Percentiles rank a stretch among this genome's conserved stretches.
Conservation (phyloP, 2,797 vertebrate genomes). For the Pangasius krempfi region DNA sequence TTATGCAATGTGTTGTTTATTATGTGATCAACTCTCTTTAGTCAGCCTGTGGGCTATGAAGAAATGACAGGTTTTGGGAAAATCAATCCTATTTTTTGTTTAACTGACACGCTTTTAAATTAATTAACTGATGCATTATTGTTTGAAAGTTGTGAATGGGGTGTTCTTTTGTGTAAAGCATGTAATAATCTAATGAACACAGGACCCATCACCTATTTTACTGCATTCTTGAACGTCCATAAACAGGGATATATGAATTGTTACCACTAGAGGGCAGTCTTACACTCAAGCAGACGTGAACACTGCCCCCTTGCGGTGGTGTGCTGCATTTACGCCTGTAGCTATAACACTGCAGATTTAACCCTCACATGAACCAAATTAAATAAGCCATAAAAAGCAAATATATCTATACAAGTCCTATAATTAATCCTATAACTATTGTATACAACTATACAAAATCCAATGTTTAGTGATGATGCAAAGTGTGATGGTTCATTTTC, state of each 20-base stretch:
- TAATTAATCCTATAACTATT: not conserved
- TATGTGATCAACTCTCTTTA: not conserved
- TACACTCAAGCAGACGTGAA: not conserved
- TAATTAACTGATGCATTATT: not conserved
- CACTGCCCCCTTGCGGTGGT: not conserved
- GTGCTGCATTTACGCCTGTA: not conserved
- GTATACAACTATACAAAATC: not conserved
- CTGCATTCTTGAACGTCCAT: not conserved
- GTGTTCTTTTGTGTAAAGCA: not conserved
- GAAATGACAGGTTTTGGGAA: not conserved
- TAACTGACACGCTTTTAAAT: not conserved
- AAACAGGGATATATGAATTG: not conserved
- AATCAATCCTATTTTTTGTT: not conserved
- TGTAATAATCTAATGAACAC: not conserved
- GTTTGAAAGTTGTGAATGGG: not conserved
- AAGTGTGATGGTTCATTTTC: not conserved
- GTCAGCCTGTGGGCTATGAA: not conserved
- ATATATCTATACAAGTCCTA: not conserved
- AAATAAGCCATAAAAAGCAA: not conserved
- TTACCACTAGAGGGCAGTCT: slow-evolving; percentile 7
- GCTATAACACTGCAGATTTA: not conserved
- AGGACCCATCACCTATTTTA: not conserved
- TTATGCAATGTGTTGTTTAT: not conserved
- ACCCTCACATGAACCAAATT: not conserved
- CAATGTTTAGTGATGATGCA: not conserved